Evolutionary conservation across 1,140 invertebrate genomes (phyloP), one percentile per base, ranked within the genome.

Genomic region (Homalodisca vitripennis): DNA sequence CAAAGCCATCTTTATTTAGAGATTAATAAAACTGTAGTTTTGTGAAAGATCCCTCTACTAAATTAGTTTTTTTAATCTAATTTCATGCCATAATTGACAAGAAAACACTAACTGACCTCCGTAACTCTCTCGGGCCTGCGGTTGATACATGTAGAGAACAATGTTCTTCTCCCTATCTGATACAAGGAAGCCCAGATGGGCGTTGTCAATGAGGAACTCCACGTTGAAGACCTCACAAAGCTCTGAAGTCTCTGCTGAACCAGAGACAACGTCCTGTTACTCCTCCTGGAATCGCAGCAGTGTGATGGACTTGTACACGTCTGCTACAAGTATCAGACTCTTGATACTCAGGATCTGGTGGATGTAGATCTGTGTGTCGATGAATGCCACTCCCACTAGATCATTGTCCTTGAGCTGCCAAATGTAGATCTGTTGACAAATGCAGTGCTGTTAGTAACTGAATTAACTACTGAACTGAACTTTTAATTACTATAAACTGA

Each of bases 371-470:
- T 98, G 94, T 22, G 97, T 97, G 80, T 99, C 98, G 70, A 99
- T 97, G 80, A 99, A 99, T 17, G 98, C 98, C 72, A 99, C 92
- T 46, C 98, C 98, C 48, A 95, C 92, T 17, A 99, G 83, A 80
- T 98, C 95, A 77, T 94, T 94, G 80, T 99, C 95, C 77, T 97
- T 97, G 63, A 99, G 80, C 79, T 98, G 94, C 97, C 97, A 99
- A 73, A 99, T 95, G 82, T 98, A 99, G 71, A 99, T 92, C 93
- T 95, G 78, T 64, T 84, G 84, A 71, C 31, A 72, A 74, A 41
- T n/a, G n/a, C n/a, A n/a, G n/a, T n/a, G n/a, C n/a, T n/a, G n/a
- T n/a, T n/a, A n/a, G n/a, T n/a, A n/a, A n/a, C n/a, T n/a, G n/a
- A n/a, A n/a, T n/a, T n/a, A n/a, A n/a, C n/a, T n/a, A n/a, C n/a